Conservation (phyloP, 2,888 invertebrate genomes). For the Mythimna vitellina region DNA sequence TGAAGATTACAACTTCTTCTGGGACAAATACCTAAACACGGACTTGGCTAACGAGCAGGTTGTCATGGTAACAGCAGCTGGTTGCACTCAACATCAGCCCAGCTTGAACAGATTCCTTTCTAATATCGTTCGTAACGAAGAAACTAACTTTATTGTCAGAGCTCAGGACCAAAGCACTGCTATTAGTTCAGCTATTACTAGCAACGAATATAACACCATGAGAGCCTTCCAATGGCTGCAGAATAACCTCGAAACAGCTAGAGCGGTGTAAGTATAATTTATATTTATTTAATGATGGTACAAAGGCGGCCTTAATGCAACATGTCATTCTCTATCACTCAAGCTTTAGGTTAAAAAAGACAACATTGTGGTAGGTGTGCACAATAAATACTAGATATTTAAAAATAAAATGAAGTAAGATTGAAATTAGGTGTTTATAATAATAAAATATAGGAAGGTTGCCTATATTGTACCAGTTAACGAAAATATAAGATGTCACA, state of each 20-base stretch:
- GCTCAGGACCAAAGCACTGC: constrained; percentile 83
- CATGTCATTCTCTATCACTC: no score
- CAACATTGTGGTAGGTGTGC: no score
- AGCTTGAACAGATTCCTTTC: constrained; percentile 77
- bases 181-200: constrained; percentile 86
- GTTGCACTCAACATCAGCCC: constrained; percentile 91
- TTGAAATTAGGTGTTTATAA: no score
- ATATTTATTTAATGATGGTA: neutral
- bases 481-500: no score
- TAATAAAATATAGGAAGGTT: no score
- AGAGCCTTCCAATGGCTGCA: constrained; percentile 90
- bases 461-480: no score
- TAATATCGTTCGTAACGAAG: constrained; percentile 72
- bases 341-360: no score
- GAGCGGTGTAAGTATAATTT: constrained; percentile 30
- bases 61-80: constrained; percentile 92
- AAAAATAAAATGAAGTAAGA: no score
- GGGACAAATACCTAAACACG: constrained; percentile 90
- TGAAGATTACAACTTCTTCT: constrained; percentile 92
- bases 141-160: constrained; percentile 72
- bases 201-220: constrained; percentile 90
- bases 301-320: no score
- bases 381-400: no score
- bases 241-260: constrained; percentile 70
- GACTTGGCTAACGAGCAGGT: constrained; percentile 93